These are phyloP conservation scores for Prunella fulvescens DNA, from an alignment of 2,113 vertebrate genomes.

Conservation along the genomic window DNA sequence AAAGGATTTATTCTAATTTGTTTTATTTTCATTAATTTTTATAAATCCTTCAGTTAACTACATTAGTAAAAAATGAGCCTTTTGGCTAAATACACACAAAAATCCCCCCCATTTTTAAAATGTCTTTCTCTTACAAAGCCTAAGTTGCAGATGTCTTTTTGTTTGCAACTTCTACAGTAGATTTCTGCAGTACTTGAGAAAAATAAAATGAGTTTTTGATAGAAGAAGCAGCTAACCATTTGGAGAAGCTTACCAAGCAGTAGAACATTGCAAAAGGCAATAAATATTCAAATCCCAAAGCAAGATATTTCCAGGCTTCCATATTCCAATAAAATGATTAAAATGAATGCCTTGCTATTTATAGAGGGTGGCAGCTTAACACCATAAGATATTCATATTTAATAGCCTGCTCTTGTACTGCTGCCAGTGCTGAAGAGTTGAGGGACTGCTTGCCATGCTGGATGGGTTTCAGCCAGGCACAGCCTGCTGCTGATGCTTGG, in stretches of 20 bases:
- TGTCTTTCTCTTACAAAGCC: not conserved
- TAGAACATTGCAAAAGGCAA: not conserved
- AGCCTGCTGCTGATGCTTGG: not conserved
- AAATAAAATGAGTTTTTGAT: not conserved
- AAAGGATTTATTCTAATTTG: not conserved
- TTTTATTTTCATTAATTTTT: not conserved
- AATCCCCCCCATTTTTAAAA: not conserved
- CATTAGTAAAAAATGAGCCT: not conserved
- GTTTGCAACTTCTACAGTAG: not conserved
- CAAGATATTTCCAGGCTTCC: not conserved
- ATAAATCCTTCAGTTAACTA: not conserved
- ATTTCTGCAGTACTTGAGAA: not conserved
- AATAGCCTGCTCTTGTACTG: not conserved
- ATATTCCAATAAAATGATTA: not conserved
- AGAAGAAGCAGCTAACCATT: not conserved
- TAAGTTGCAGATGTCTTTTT: not conserved
- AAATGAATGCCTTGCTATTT: not conserved
- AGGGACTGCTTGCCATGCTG: not conserved
- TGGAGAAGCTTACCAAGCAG: not conserved
- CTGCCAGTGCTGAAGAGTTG: not conserved
- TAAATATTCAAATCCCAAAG: not conserved
- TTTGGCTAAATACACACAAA: not conserved
- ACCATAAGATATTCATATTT: not conserved
- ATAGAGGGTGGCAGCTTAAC: not conserved
- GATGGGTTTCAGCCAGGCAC: not conserved